A percentile compares a stretch with the other conserved stretches of the same genome.
Evolutionary conservation across 2,888 invertebrate genomes (phyloP).

Genomic region (Chrysina gloriosa): DNA sequence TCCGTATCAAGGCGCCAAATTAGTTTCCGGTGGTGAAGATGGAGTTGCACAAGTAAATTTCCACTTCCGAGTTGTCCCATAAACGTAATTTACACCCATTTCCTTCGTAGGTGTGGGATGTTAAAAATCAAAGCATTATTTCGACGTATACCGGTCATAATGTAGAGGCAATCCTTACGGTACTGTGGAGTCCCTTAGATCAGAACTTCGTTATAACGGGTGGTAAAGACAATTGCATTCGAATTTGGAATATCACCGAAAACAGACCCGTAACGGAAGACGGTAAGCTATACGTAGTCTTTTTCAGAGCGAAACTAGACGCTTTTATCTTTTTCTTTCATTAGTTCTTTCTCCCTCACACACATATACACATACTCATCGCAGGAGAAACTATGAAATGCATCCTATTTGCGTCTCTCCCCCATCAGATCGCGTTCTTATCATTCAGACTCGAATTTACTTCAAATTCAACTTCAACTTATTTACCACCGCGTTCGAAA

Average conservation of each 20-base stretch:
- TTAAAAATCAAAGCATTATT: slow-evolving; percentile 67
- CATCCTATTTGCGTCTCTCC: too few species aligned
- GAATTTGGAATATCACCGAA: slow-evolving; percentile 70
- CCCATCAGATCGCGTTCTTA: too few species aligned
- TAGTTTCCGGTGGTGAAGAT: slow-evolving; percentile 79
- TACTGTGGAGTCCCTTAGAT: slow-evolving; percentile 75
- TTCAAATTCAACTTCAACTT: too few species aligned
- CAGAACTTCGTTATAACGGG: slow-evolving; percentile 74
- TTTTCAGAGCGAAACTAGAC: too few species aligned
- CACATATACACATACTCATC: too few species aligned
- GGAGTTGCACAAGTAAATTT: slow-evolving; percentile 72
- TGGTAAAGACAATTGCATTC: slow-evolving; percentile 74
- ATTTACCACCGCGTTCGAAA: too few species aligned
- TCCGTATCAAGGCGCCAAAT: slow-evolving; percentile 55
- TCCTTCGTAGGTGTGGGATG: slow-evolving; percentile 73
- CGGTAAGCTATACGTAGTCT: too few species aligned
- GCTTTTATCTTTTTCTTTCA: too few species aligned
- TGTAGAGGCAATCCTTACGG: slow-evolving; percentile 68
- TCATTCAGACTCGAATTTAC: too few species aligned
- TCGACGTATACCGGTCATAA: slow-evolving; percentile 72
- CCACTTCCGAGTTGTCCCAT: too few species aligned
- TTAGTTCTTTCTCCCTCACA: too few species aligned
- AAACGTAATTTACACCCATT: background rate
- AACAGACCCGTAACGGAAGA: slow-evolving; percentile 40
- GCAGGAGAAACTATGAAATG: too few species aligned